phyloP scores from a whole-genome alignment of 1,140 invertebrate species.

The Cyclargus thomasi region DNA sequence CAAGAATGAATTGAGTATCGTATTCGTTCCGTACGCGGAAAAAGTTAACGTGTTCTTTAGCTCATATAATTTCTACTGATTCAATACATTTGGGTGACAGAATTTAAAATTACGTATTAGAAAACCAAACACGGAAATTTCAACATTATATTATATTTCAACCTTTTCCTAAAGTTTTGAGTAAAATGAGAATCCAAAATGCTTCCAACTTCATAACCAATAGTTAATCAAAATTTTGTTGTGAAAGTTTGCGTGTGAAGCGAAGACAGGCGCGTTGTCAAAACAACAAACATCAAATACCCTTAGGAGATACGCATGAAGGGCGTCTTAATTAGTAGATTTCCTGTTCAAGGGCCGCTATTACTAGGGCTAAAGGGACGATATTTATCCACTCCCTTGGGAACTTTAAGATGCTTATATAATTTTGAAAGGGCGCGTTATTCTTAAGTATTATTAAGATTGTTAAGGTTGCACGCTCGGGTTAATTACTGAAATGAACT shows the following conservation, averaged over 20 bases:
- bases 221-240: not conserved
- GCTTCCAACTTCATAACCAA: too few species aligned
- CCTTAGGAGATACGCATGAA: not conserved
- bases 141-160: too few species aligned
- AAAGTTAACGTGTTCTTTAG: too few species aligned
- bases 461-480: not conserved
- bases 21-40: too few species aligned
- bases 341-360: conserved; percentile 25
- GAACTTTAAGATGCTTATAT: conserved; percentile 30
- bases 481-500: conserved; percentile 1
- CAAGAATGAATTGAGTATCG: too few species aligned
- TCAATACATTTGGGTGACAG: too few species aligned
- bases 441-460: conserved; percentile 15
- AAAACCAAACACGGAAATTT: too few species aligned
- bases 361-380: conserved; percentile 34
- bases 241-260: not conserved
- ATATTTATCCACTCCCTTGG: conserved; percentile 34
- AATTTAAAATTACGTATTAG: too few species aligned
- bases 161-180: too few species aligned
- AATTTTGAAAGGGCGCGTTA: conserved; percentile 19
- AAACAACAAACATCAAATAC: conserved; percentile 14
- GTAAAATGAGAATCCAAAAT: too few species aligned
- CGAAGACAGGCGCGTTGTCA: not conserved
- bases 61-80: too few species aligned
- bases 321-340: conserved; percentile 13